Conservation (phyloP, 2,888 invertebrate species). For the Aleiodes alternator region DNA sequence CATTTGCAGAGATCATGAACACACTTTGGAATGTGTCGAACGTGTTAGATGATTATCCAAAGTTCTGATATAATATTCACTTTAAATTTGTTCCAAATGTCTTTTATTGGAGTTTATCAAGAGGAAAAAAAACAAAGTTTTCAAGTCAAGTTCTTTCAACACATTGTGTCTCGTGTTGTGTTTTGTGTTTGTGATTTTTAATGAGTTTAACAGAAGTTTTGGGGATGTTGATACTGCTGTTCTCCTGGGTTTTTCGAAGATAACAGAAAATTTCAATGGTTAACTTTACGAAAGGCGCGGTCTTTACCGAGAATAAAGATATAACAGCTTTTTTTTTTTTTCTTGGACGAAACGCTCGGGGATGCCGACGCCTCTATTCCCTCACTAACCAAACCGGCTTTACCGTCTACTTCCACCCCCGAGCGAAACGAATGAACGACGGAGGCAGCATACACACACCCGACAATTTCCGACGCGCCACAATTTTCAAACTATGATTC, state of each 20-base stretch:
- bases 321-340: conserved; percentile 31
- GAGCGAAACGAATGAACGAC: conserved; percentile 61
- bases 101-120: no score
- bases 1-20: conserved; percentile 2
- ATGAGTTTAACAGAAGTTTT: not conserved
- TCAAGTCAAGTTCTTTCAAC: not conserved
- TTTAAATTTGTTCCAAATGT: not conserved
- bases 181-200: not conserved
- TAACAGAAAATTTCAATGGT: conserved; percentile 1
- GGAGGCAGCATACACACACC: conserved; percentile 50
- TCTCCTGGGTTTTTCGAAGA: no score
- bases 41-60: conserved; percentile 21
- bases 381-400: conserved; percentile 53
- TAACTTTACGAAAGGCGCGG: conserved; percentile 38
- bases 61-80: not conserved
- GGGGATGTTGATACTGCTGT: no score
- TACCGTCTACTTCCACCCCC: conserved; percentile 66
- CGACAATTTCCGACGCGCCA: conserved; percentile 61
- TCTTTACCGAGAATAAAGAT: conserved; percentile 39
- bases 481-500: conserved; percentile 69
- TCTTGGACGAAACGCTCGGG: conserved; percentile 50
- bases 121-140: not conserved
- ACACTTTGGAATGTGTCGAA: not conserved
- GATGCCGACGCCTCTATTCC: conserved; percentile 55
- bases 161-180: not conserved